Evolutionary conservation across 2,797 vertebrate species (phyloP).

Genomic region (Numenius phaeopus): DNA sequence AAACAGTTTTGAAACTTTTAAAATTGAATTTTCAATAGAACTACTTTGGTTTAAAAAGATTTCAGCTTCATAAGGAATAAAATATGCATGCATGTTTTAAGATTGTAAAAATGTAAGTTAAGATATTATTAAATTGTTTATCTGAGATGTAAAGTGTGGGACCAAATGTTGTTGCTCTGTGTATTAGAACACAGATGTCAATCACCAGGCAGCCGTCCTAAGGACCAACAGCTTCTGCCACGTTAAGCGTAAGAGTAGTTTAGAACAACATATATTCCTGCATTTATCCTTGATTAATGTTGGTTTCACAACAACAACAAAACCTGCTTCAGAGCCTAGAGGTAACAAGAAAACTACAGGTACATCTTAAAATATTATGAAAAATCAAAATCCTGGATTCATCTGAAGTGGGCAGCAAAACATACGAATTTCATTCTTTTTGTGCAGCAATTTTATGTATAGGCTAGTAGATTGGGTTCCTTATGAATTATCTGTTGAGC

Average conservation of each 20-base stretch:
- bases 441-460: background rate
- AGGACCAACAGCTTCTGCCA: background rate
- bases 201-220: background rate
- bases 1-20: background rate
- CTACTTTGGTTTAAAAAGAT: background rate
- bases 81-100: background rate
- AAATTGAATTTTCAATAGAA: background rate
- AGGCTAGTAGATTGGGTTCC: background rate
- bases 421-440: background rate
- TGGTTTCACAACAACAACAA: background rate
- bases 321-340: background rate
- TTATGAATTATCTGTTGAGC: background rate
- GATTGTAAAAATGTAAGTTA: background rate
- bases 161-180: background rate
- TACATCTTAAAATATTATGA: background rate
- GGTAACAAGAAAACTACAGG: background rate
- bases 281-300: background rate
- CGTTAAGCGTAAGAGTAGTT: accelerated
- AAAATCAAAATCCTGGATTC: background rate
- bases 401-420: background rate
- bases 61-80: background rate
- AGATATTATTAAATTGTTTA: background rate
- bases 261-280: background rate
- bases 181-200: background rate
- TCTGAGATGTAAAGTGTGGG: background rate